Evolutionary conservation across 2,113 vertebrate species (phyloP).

Genomic region (Psephotus haematonotus): DNA sequence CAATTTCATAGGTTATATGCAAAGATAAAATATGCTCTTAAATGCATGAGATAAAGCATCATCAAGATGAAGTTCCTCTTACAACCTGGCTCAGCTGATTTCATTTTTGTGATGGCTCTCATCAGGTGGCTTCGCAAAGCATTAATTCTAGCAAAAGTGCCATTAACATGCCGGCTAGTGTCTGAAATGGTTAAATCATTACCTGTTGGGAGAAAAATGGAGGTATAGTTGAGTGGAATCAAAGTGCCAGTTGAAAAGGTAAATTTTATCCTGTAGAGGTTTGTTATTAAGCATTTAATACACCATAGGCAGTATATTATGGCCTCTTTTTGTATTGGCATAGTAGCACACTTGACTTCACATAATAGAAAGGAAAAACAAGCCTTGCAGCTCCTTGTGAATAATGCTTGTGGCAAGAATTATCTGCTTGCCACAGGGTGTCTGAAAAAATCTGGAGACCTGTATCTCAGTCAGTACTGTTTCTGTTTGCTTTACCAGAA

Average conservation of each 20-base stretch:
- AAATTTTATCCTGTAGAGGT: background rate
- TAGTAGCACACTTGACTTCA: background rate
- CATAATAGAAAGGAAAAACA: background rate
- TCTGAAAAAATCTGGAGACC: background rate
- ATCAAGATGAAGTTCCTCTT: background rate
- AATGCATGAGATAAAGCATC: background rate
- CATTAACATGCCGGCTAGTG: slow-evolving; percentile 78
- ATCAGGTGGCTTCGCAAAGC: slow-evolving; percentile 73
- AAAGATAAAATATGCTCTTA: background rate
- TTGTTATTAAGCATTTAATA: background rate
- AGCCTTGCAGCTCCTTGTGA: background rate
- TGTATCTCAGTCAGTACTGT: background rate
- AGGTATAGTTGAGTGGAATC: background rate
- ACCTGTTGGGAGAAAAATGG: slow-evolving; percentile 70
- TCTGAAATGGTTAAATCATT: slow-evolving; percentile 71
- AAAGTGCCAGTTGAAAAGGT: background rate
- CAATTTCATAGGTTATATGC: background rate
- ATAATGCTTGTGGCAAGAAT: too few relatives aligned
- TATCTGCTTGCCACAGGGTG: background rate
- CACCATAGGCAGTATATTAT: background rate
- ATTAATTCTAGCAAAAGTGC: slow-evolving; percentile 79
- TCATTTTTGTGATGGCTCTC: slow-evolving; percentile 73
- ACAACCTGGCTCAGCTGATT: slow-evolving; percentile 81
- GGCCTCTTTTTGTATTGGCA: background rate
- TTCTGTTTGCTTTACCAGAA: background rate